phyloP scores from a whole-genome alignment of 23 tunicate species.

The Halocynthia roretzi region DNA sequence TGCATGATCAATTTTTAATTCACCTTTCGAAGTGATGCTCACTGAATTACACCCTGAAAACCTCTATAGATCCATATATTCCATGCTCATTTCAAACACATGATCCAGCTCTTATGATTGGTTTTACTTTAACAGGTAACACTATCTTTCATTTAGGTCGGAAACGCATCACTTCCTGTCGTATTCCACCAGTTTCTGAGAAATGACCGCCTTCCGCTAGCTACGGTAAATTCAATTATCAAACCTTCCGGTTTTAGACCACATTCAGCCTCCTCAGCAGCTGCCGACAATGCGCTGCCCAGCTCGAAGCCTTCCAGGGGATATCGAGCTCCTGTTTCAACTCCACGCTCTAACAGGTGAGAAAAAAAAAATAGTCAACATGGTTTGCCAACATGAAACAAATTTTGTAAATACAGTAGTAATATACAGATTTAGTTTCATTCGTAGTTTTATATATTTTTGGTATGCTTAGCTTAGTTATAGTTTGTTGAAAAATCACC shows the following conservation, averaged over 20 bases:
- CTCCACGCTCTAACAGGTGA: constrained; percentile 54
- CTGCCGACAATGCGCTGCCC: constrained; percentile 28
- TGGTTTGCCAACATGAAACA: no score
- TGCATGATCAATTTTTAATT: no score
- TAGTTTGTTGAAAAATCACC: no score
- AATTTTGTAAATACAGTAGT: no score
- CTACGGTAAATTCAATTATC: constrained; percentile 31
- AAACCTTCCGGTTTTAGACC: constrained; percentile 30
- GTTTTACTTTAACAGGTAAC: not conserved
- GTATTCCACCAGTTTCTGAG: constrained; percentile 48
- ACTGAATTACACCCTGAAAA: not conserved
- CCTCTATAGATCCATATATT: not conserved
- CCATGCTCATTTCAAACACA: not conserved
- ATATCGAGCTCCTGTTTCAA: constrained; percentile 26
- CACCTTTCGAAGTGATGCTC: no score
- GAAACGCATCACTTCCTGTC: constrained; percentile 44
- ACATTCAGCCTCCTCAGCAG: constrained; percentile 31
- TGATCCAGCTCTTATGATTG: not conserved
- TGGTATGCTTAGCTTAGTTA: no score
- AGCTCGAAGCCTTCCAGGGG: constrained; percentile 51
- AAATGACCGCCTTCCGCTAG: constrained; percentile 35
- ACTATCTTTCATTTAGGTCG: constrained; percentile 6
- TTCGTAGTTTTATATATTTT: no score
- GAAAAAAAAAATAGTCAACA: not conserved
- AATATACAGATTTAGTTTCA: no score